A percentile compares a stretch with the other conserved stretches of the same genome.
phyloP scores from a whole-genome alignment of 2,797 vertebrate genomes.

The Avahi laniger region DNA sequence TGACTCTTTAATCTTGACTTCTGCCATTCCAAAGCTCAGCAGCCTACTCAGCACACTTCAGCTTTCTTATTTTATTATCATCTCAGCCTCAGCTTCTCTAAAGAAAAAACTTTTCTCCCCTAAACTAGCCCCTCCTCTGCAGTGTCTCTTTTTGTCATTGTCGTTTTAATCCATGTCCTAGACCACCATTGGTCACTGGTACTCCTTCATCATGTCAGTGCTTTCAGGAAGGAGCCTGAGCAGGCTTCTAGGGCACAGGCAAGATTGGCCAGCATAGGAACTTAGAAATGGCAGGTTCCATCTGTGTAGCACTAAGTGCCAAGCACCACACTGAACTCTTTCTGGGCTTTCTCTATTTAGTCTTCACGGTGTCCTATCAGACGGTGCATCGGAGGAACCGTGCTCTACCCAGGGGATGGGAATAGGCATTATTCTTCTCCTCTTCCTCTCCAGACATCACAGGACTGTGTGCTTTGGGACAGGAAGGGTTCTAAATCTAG shows the following conservation, averaged over 20 bases:
- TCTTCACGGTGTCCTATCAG: background rate
- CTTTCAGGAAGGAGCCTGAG: background rate
- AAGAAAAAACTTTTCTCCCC: background rate
- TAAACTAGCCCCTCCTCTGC: background rate
- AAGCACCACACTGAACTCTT: background rate
- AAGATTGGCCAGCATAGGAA: background rate
- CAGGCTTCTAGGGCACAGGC: no score
- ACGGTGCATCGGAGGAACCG: no score
- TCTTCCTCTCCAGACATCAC: background rate
- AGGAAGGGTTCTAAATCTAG: background rate
- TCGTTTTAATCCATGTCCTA: background rate
- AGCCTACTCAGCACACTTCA: background rate
- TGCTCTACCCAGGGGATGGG: background rate
- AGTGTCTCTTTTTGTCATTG: background rate
- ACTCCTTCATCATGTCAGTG: no score
- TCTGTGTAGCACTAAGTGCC: background rate
- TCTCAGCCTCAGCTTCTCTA: background rate
- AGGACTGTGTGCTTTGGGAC: background rate
- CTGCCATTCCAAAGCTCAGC: background rate
- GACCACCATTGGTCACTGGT: background rate
- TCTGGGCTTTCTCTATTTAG: no score
- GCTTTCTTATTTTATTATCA: background rate
- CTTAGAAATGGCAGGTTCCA: background rate
- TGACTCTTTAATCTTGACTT: background rate
- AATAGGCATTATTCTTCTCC: background rate